A percentile compares a stretch with the other conserved stretches of the same genome.
These are phyloP conservation scores for Drosophila buzzatii DNA, from an alignment of 2,888 invertebrate genomes.

Conservation along the genomic window DNA sequence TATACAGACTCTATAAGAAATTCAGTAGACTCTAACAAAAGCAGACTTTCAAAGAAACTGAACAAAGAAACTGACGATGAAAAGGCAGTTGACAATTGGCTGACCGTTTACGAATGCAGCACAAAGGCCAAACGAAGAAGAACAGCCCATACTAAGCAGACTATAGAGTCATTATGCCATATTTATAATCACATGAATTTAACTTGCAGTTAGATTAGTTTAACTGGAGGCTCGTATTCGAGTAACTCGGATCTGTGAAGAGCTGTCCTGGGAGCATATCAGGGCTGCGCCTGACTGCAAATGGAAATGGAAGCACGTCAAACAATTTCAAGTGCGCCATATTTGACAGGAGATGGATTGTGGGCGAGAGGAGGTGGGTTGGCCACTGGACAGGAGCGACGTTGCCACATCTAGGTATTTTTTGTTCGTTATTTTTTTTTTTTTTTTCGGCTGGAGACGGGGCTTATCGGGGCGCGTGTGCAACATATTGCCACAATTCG, in stretches of 20 bases:
- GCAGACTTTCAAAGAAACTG: neutral
- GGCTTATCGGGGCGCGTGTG: constrained; percentile 73
- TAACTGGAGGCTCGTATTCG: neutral
- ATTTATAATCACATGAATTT: neutral
- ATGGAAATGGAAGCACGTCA: constrained; percentile 35
- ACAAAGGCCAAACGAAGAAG: neutral
- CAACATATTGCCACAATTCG: constrained; percentile 75
- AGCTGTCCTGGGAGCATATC: constrained; percentile 22
- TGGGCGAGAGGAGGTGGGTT: neutral
- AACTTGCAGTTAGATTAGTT: neutral
- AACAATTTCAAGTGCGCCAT: constrained; percentile 24
- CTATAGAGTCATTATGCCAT: neutral
- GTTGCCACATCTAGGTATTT: constrained; percentile 12
- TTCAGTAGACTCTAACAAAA: neutral
- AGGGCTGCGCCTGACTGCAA: constrained; percentile 2
- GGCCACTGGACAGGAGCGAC: constrained; percentile 10
- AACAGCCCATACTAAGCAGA: no score
- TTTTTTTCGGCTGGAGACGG: neutral
- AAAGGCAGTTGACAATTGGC: neutral
- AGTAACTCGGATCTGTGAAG: neutral
- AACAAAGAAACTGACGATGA: neutral
- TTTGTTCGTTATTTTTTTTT: neutral
- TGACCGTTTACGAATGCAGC: neutral
- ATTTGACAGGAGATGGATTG: constrained; percentile 1
- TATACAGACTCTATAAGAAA: neutral